phyloP scores from a whole-genome alignment of 2,797 vertebrate genomes.

The Scarus forsteni region DNA sequence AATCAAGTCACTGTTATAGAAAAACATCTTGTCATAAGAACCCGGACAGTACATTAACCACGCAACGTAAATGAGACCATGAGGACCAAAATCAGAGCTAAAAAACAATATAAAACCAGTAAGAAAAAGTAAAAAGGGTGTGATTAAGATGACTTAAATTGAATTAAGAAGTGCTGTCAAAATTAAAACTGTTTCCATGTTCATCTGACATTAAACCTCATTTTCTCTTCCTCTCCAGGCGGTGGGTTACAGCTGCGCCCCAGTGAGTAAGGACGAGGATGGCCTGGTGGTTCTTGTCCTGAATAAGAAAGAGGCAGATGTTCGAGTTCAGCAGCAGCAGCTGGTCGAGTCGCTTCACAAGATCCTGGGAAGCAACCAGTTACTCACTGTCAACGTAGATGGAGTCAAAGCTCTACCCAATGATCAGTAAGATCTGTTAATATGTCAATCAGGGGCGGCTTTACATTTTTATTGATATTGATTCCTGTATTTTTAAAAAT shows the following conservation, averaged over 20 bases:
- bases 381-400: slow-evolving; percentile 93
- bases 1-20: too few relatives aligned
- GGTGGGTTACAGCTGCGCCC: slow-evolving; percentile 94
- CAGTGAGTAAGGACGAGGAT: slow-evolving; percentile 95
- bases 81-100: too few relatives aligned
- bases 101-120: too few relatives aligned
- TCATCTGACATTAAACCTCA: neutral
- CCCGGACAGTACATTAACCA: too few relatives aligned
- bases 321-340: slow-evolving; percentile 93
- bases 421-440: slow-evolving; percentile 89
- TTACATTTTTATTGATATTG: too few relatives aligned
- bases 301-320: slow-evolving; percentile 92
- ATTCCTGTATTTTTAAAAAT: too few relatives aligned
- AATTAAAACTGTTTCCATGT: neutral
- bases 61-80: too few relatives aligned
- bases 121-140: too few relatives aligned
- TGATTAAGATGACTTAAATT: too few relatives aligned
- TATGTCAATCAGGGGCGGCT: too few relatives aligned
- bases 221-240: slow-evolving; percentile 80
- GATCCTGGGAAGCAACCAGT: slow-evolving; percentile 92
- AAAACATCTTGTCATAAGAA: too few relatives aligned
- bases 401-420: slow-evolving; percentile 93
- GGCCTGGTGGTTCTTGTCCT: slow-evolving; percentile 93
- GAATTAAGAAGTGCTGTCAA: too few relatives aligned
- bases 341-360: slow-evolving; percentile 96